Evolutionary conservation across 2,113 vertebrate genomes (phyloP).

Genomic region (Oreocharis arfaki): DNA sequence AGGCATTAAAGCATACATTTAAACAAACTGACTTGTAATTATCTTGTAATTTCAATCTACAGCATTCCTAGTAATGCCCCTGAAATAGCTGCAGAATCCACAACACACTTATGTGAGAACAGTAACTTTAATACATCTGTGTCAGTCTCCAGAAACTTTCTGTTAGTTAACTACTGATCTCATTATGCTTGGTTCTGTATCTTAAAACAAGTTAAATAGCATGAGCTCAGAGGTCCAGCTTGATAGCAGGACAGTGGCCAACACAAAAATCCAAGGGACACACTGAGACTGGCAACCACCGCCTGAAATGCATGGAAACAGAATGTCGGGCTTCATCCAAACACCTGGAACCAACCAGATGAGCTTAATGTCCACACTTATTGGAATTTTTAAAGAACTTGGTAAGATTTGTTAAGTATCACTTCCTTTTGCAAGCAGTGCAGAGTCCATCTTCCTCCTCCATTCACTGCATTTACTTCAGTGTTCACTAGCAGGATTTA

Average conservation of each 20-base stretch:
- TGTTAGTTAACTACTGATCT: not conserved
- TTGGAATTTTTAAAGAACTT: not conserved
- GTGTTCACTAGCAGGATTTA: not conserved
- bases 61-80: not conserved
- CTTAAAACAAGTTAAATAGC: not conserved
- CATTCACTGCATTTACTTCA: not conserved
- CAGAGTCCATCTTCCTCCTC: not conserved
- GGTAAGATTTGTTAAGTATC: not conserved
- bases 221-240: not conserved
- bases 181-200: not conserved
- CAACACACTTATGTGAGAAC: not conserved
- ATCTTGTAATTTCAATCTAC: not conserved
- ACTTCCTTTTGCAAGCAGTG: not conserved
- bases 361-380: not conserved
- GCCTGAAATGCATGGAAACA: not conserved
- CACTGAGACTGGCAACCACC: not conserved
- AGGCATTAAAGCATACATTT: not conserved
- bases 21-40: not conserved
- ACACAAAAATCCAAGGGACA: not conserved
- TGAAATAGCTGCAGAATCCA: not conserved
- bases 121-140: not conserved
- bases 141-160: not conserved
- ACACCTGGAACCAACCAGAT: not conserved
- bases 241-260: not conserved
- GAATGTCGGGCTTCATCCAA: not conserved